Evolutionary conservation across 2,888 invertebrate species (phyloP).

Genomic region (Pristionchus japonicus): DNA sequence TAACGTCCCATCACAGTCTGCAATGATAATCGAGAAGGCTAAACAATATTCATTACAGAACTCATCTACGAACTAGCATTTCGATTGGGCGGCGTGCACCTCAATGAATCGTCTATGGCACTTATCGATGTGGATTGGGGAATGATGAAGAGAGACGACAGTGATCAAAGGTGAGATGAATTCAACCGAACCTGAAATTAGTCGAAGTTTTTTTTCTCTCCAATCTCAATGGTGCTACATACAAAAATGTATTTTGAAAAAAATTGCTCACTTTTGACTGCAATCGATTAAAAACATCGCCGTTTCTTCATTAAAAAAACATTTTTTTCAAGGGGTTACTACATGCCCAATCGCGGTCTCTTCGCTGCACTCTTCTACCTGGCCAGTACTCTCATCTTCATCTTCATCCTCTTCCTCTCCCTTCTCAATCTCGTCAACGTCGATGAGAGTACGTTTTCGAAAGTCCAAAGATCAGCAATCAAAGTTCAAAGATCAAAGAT

Average conservation of each 20-base stretch:
- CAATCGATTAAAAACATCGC: too few species aligned
- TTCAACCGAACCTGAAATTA: too few species aligned
- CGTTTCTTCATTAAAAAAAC: too few species aligned
- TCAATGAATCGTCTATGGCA: background rate
- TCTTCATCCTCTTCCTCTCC: slow-evolving; percentile 9
- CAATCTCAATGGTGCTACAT: too few species aligned
- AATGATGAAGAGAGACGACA: background rate
- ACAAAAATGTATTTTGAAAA: too few species aligned
- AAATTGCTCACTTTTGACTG: too few species aligned
- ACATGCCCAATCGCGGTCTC: background rate
- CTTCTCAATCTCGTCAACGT: slow-evolving; percentile 6
- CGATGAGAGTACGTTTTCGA: background rate
- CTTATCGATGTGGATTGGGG: background rate
- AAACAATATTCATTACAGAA: background rate
- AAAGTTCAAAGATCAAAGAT: background rate
- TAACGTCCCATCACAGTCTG: too few species aligned
- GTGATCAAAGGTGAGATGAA: too few species aligned
- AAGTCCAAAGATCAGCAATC: background rate
- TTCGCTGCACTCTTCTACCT: background rate
- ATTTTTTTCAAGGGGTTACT: too few species aligned
- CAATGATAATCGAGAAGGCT: too few species aligned
- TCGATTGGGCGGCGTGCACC: background rate
- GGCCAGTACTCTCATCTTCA: background rate
- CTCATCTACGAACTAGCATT: background rate
- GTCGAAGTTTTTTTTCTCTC: too few species aligned